Evolutionary conservation across 2,888 invertebrate species (phyloP).

Genomic region (Norana najaformis): DNA sequence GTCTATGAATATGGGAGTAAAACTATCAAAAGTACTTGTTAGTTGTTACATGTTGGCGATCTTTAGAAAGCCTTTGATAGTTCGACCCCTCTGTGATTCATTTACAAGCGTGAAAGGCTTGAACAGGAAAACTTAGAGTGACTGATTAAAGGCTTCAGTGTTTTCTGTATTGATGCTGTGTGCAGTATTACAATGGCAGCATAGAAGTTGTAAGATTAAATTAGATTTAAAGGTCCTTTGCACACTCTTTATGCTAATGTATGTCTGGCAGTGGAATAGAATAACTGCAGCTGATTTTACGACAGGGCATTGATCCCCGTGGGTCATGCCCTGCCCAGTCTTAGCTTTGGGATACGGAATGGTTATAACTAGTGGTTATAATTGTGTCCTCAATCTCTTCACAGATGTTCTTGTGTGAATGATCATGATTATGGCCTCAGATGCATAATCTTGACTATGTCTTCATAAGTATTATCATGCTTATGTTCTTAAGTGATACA

Average conservation of each 20-base stretch:
- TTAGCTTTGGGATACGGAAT: conserved; percentile 9
- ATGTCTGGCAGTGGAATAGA: not conserved
- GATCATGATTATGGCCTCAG: too few species aligned
- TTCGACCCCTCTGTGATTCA: not conserved
- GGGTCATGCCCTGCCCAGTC: not conserved
- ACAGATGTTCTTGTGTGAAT: too few species aligned
- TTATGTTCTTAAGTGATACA: not conserved
- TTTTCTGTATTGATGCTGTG: not conserved
- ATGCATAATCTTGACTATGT: not conserved
- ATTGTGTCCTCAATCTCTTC: not conserved
- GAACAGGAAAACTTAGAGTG: not conserved
- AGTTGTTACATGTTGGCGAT: not conserved
- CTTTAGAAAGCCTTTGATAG: not conserved
- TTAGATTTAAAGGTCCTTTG: not conserved
- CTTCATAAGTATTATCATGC: not conserved
- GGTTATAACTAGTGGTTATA: not conserved
- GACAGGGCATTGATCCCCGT: not conserved
- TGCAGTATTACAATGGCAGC: not conserved
- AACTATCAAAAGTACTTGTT: not conserved
- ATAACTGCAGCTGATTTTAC: not conserved
- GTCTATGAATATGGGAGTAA: not conserved
- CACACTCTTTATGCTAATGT: not conserved
- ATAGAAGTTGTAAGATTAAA: not conserved
- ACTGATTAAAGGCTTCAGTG: not conserved
- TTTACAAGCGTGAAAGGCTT: not conserved